Conservation (phyloP, 1,140 invertebrate genomes). For the Ephestia elutella region DNA sequence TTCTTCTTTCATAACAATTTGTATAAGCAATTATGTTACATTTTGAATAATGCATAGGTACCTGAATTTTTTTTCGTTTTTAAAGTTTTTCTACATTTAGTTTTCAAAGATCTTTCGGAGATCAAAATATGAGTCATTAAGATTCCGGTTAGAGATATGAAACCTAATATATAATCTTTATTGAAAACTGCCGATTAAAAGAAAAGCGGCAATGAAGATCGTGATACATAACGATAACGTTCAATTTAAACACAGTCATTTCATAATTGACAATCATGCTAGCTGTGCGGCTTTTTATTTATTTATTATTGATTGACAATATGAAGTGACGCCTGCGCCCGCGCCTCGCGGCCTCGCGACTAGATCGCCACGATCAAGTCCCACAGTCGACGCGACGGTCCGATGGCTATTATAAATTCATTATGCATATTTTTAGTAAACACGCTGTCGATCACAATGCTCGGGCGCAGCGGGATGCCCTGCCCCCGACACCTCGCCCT, state of each 20-base stretch:
- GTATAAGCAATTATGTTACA: background rate
- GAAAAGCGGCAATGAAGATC: too few species aligned
- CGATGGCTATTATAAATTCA: slow-evolving; percentile 71
- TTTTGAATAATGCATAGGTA: background rate
- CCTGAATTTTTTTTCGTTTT: too few species aligned
- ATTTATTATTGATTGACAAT: background rate
- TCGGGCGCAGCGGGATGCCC: slow-evolving; percentile 53
- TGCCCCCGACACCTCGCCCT: slow-evolving; percentile 54
- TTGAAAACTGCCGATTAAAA: background rate
- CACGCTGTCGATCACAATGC: slow-evolving; percentile 73
- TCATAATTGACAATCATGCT: too few species aligned
- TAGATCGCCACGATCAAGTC: background rate
- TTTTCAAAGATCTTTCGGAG: too few species aligned
- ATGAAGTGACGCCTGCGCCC: background rate
- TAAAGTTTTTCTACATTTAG: too few species aligned
- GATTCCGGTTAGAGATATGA: too few species aligned
- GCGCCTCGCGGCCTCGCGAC: background rate
- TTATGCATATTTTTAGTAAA: slow-evolving; percentile 75
- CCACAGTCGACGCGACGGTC: slow-evolving; percentile 29
- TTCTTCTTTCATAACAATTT: slow-evolving; percentile 24
- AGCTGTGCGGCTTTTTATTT: too few species aligned
- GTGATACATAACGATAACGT: too few species aligned
- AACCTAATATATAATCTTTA: too few species aligned
- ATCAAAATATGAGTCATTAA: too few species aligned
- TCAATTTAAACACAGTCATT: too few species aligned